Evolutionary conservation across 2,888 invertebrate species (phyloP), one percentile per base, ranked within the genome.

Genomic region (Drosophila helvetica): DNA sequence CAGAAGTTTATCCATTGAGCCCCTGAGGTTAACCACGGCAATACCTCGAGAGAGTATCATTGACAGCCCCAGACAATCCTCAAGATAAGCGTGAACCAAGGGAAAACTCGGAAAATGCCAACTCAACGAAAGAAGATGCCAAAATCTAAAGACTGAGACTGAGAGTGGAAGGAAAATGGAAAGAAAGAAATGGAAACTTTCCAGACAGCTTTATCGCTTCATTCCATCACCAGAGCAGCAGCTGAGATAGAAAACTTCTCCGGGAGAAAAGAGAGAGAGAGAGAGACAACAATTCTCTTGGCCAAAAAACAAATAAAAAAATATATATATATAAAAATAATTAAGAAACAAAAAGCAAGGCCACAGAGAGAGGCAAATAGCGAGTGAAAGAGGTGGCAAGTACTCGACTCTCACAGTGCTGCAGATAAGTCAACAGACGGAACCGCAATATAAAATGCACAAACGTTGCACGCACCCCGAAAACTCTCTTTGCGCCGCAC

Each of bases 151-250:
- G 33, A 30, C 15, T 22, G 43, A 58, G 33, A 30, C 15, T 22
- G 43, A 9, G 27, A 22, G 22, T 22, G 22, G 27, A 8, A 7
- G 2, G 27, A 27, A 43, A 50, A 15, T 33, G 18, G 38, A 45
- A 50, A 27, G 38, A 45, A 50, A 27, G 47, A 67, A 54, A 42
- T 54, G 54, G 57, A 87, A 86, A 86, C 80, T 86, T 86, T 89
- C 74, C 89, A 86, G 86, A 86, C 86, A 87, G 88, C 82, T 86
- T 86, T 89, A 87, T 86, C 89, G 76, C 86, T 77, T 75, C 78
- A 87, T 88, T 88, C 82, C 79, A 85, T 82, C 82, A 69, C 65
- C 63, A 54, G 61, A 47, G 42, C 19, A 75, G 79, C 77, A 75
- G 77, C 77, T 72, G 30, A 57, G 62, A 75, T 61, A 62, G 18